Evolutionary conservation across 2,888 invertebrate species (phyloP).

Genomic region (Lithophane leautieri): DNA sequence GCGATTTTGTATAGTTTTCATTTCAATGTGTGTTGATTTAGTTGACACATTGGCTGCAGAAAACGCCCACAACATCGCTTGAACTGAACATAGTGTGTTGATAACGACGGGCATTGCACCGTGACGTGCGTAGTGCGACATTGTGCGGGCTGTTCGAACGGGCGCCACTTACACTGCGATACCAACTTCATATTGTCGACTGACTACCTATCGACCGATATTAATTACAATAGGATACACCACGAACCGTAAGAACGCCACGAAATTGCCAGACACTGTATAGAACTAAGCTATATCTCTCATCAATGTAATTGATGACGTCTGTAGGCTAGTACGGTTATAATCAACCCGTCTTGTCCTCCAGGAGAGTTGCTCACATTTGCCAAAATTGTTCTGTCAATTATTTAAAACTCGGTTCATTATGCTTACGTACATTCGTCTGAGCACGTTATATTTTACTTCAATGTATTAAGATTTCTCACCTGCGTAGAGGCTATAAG

Average conservation of each 20-base stretch:
- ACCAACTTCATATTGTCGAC: background rate
- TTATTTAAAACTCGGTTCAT: conserved; percentile 47
- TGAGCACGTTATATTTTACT: conserved; percentile 40
- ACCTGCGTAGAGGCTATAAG: conserved; percentile 60
- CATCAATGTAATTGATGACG: conserved; percentile 53
- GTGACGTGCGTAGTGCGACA: conserved; percentile 38
- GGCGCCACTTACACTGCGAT: conserved; percentile 40
- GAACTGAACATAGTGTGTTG: conserved; percentile 34
- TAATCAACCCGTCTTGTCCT: conserved; percentile 19
- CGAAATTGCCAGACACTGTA: conserved; percentile 49
- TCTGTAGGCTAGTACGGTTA: background rate
- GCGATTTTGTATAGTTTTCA: conserved; percentile 73
- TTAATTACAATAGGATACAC: conserved; percentile 11
- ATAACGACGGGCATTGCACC: conserved; percentile 15
- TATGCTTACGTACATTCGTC: conserved; percentile 35
- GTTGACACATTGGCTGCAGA: conserved; percentile 61
- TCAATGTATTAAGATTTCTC: conserved; percentile 41
- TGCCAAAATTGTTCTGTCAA: conserved; percentile 61
- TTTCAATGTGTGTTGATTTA: conserved; percentile 70
- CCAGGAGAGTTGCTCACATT: conserved; percentile 53
- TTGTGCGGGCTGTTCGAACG: conserved; percentile 66
- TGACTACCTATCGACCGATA: conserved; percentile 1
- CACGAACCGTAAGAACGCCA: conserved; percentile 34
- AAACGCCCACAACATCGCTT: conserved; percentile 6
- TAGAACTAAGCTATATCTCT: conserved; percentile 18